Evolutionary conservation across 2,888 invertebrate genomes (phyloP).

Genomic region (Drosophila borealis): DNA sequence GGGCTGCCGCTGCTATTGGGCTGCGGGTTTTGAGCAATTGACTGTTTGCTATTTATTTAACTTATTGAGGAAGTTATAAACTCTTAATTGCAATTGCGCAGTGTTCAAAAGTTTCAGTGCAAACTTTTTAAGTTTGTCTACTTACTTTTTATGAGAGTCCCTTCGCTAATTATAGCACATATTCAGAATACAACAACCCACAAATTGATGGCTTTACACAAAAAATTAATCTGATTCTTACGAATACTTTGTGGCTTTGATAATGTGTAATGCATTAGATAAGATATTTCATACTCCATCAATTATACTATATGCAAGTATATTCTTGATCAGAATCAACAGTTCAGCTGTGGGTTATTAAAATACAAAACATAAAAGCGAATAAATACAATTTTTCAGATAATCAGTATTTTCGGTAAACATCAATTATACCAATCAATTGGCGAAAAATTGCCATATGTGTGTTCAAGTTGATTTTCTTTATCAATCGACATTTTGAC

Average conservation of each 20-base stretch:
- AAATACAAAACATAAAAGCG: neutral
- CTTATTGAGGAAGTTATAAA: constrained; percentile 53
- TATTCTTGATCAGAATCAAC: too few species aligned
- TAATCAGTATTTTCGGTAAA: neutral
- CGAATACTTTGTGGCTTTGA: neutral
- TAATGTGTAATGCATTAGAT: too few species aligned
- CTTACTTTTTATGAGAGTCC: neutral
- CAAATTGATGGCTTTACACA: constrained; percentile 1
- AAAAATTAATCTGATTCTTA: neutral
- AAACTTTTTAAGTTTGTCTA: constrained; percentile 11
- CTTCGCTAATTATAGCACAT: constrained; percentile 8
- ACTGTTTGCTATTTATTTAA: constrained; percentile 28
- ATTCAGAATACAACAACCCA: constrained; percentile 16
- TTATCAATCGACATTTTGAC: neutral
- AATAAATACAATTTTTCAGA: neutral
- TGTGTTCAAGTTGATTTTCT: neutral
- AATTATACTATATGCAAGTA: too few species aligned
- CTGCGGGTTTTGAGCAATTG: constrained; percentile 33
- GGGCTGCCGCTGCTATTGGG: constrained; percentile 23
- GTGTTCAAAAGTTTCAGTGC: constrained; percentile 9
- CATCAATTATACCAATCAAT: constrained; percentile 2
- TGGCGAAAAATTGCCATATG: neutral
- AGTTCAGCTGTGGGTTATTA: too few species aligned
- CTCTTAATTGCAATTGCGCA: constrained; percentile 23
- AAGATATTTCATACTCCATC: too few species aligned